Evolutionary conservation across 2,888 invertebrate species (phyloP), one percentile per base, ranked within the genome.

Genomic region (Epistrophella euchroma): DNA sequence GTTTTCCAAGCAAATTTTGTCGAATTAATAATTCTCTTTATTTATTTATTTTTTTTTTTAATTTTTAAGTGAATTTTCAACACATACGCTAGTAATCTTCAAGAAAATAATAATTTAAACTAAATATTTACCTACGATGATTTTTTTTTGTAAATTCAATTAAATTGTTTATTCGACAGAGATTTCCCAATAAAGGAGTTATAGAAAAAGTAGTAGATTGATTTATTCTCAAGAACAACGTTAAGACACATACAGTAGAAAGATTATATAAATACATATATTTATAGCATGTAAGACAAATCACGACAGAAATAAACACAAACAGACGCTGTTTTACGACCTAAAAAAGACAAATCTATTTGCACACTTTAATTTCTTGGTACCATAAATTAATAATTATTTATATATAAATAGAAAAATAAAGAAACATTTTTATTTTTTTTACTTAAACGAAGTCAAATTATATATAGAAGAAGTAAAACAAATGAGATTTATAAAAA

Each of bases 301-400:
- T 75, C 70, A 83, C 83, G 87, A 83, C 83, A 87, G 83, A 60
- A 37, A 87, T 83, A 87, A 85, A 87, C 87, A 87, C 87, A 87
- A 86, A 87, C 83, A 75, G 87, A 87, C 83, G 86, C 68, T 78
- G 71, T 79, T 71, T 87, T 83, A 87, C 78, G 83, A 83, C 87
- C 87, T 83, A 81, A 80, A 77, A 78, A 70, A 76, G 82, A 82
- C 77, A 86, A 74, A 78, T 86, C 81, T 86, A 86, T 82, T 82
- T 73, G 86, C 82, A 86, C 86, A 86, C 86, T 82, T 86, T 82
- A 82, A 60, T 62, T 74, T 58, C 7, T 75, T 81, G 25, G 13
- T 56, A 58, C n/a, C 19, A 40, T 19, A 22, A 68, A 80, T 28
- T 45, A 32, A 58, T 62, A 76, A 60, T 37, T 66, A 56, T 64